phyloP scores from a whole-genome alignment of 2,888 invertebrate species.

The Nineta flava region DNA sequence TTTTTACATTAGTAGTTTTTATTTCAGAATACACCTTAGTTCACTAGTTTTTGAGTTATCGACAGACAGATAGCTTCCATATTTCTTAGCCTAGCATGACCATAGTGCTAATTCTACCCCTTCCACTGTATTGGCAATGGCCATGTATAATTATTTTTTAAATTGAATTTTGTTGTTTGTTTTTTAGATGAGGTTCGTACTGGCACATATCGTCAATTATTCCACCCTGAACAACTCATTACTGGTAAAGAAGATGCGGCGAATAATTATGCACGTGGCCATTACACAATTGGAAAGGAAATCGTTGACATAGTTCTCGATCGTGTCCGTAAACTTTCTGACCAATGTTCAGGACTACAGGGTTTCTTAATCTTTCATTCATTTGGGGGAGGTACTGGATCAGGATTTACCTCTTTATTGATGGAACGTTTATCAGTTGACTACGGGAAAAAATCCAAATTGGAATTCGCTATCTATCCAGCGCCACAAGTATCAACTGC shows the following conservation, averaged over 20 bases:
- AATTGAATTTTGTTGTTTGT: neutral
- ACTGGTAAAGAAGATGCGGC: constrained; percentile 74
- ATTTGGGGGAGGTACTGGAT: constrained; percentile 64
- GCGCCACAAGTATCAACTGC: constrained; percentile 40
- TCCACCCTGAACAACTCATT: constrained; percentile 57
- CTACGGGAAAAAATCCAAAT: constrained; percentile 64
- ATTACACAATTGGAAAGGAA: constrained; percentile 64
- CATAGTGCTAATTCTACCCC: too few relatives aligned
- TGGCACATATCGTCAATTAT: constrained; percentile 39
- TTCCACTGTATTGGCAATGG: too few relatives aligned
- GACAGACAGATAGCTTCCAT: too few relatives aligned
- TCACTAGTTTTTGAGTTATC: too few relatives aligned
- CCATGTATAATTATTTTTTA: too few relatives aligned
- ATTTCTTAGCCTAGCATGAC: too few relatives aligned
- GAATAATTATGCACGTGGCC: constrained; percentile 71
- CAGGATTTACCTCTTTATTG: constrained; percentile 65
- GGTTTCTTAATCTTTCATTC: constrained; percentile 75
- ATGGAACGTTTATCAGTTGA: constrained; percentile 65
- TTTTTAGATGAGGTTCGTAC: constrained; percentile 35
- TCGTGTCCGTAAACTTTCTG: constrained; percentile 50
- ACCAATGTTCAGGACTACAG: constrained; percentile 56
- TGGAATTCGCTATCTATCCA: constrained; percentile 69
- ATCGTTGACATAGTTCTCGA: constrained; percentile 50
- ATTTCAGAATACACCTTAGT: too few relatives aligned
- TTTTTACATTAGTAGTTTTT: too few relatives aligned